Conservation (phyloP, 2,797 vertebrate genomes). For the Pipistrellus kuhlii region DNA sequence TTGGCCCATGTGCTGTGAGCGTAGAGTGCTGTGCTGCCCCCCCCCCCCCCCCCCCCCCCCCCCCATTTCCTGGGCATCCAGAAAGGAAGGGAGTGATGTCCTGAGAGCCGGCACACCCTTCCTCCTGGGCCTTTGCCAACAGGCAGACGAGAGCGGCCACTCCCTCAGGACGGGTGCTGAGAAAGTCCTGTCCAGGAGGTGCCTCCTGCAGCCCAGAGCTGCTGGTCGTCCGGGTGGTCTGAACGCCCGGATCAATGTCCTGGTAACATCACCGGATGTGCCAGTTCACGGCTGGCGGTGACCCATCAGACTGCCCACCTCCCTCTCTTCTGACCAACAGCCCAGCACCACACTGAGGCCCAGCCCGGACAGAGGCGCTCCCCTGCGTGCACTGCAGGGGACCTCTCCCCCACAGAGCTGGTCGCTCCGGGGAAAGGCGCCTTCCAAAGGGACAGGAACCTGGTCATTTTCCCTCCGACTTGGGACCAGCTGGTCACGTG, state of each 20-base stretch:
- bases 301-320: fast-evolving
- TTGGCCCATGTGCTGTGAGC: neutral
- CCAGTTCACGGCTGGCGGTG: neutral
- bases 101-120: neutral
- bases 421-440: neutral
- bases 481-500: neutral
- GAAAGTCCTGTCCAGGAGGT: neutral
- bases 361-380: neutral
- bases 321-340: no score
- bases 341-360: neutral
- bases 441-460: neutral
- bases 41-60: fast-evolving
- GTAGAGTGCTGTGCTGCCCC: neutral
- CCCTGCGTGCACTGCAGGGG: neutral
- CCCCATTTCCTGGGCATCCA: neutral
- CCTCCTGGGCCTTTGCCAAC: neutral
- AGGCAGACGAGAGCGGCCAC: neutral
- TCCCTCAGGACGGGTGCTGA: neutral
- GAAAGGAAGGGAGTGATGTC: neutral
- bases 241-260: no score
- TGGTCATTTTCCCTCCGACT: neutral
- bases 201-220: neutral
- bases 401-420: neutral
- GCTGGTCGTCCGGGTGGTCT: neutral
- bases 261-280: neutral